Evolutionary conservation across 2,113 vertebrate genomes (phyloP).

Genomic region (Solenodon paradoxus): DNA sequence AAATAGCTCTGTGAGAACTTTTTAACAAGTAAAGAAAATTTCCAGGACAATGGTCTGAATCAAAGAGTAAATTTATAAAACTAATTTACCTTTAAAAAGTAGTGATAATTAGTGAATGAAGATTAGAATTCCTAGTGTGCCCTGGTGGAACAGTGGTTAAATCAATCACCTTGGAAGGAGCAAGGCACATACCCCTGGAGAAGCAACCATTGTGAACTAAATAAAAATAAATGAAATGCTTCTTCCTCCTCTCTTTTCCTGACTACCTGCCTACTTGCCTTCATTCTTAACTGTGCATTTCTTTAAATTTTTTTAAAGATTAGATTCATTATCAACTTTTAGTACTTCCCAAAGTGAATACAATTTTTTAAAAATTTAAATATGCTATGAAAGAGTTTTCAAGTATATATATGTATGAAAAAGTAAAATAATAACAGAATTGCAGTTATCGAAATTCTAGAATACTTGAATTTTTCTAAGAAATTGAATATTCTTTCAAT

Average conservation of each 20-base stretch:
- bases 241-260: too few species aligned
- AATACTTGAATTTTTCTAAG: neutral
- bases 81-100: neutral
- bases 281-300: too few species aligned
- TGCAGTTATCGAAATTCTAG: neutral
- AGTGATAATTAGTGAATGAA: neutral
- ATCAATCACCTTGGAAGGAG: too few species aligned
- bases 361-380: neutral
- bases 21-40: neutral
- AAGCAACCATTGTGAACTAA: too few species aligned
- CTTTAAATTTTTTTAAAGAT: too few species aligned
- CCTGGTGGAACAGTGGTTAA: too few species aligned
- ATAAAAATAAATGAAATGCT: too few species aligned
- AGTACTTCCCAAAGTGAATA: neutral
- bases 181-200: too few species aligned
- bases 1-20: neutral
- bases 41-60: neutral
- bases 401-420: neutral
- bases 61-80: neutral
- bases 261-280: too few species aligned
- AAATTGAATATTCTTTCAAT: neutral
- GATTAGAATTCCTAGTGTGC: rapidly evolving
- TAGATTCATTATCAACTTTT: neutral
- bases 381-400: neutral
- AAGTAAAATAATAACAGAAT: neutral